Conservation (phyloP, 2,888 invertebrate species). For the Nesidiocoris tenuis region DNA sequence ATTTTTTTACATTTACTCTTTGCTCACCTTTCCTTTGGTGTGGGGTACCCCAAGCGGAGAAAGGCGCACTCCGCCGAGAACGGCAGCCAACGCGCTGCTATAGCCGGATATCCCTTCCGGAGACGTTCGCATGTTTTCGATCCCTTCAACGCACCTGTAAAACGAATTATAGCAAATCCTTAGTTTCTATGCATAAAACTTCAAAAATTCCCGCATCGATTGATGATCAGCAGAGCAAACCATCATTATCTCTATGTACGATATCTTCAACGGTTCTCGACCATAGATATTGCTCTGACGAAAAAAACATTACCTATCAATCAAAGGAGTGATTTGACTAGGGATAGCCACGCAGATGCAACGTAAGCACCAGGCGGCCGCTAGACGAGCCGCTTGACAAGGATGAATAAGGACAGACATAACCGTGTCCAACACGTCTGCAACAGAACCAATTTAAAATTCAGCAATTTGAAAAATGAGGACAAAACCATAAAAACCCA, state of each 20-base stretch:
- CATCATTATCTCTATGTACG: no score
- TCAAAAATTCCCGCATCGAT: no score
- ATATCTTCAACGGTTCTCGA: no score
- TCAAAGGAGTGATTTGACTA: slow-evolving; percentile 87
- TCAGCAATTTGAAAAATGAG: neutral
- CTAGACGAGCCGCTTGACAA: slow-evolving; percentile 86
- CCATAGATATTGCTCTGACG: no score
- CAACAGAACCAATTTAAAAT: no score
- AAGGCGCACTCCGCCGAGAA: slow-evolving; percentile 84
- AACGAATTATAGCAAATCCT: neutral
- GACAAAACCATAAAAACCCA: no score
- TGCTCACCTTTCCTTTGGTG: slow-evolving; percentile 86
- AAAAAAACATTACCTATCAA: slow-evolving; percentile 63
- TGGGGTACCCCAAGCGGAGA: slow-evolving; percentile 94
- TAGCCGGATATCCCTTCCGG: slow-evolving; percentile 87
- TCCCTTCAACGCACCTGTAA: slow-evolving; percentile 71
- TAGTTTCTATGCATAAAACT: no score
- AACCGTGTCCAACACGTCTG: slow-evolving; percentile 73
- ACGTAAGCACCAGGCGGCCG: slow-evolving; percentile 92
- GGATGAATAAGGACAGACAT: slow-evolving; percentile 88
- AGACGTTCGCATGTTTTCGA: slow-evolving; percentile 86
- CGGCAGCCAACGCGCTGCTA: slow-evolving; percentile 89
- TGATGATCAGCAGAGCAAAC: no score
- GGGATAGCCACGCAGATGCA: slow-evolving; percentile 92
- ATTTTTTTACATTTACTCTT: neutral